phyloP scores from a whole-genome alignment of 2,113 vertebrate genomes.

The Nerophis lumbriciformis region DNA sequence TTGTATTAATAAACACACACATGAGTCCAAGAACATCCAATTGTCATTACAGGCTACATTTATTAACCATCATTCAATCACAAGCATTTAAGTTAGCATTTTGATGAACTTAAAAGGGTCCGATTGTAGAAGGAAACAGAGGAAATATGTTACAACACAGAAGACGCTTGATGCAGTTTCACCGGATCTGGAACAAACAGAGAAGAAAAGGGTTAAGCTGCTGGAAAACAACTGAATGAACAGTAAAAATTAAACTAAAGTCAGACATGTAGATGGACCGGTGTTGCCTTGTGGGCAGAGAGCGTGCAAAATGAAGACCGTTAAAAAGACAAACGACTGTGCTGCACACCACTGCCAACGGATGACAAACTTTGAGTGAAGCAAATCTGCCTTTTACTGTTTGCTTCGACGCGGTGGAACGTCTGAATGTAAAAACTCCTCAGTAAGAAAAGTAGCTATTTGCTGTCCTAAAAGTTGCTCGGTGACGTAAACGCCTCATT shows the following conservation, averaged over 20 bases:
- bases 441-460: too few species aligned
- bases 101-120: neutral
- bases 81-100: neutral
- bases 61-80: neutral
- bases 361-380: too few species aligned
- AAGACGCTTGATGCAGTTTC: conserved; percentile 26
- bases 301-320: neutral
- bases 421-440: too few species aligned
- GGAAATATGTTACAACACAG: conserved; percentile 1
- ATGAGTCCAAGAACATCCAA: neutral
- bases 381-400: too few species aligned
- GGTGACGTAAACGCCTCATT: too few species aligned
- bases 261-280: neutral
- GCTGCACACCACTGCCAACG: too few species aligned
- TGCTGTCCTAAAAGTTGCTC: too few species aligned
- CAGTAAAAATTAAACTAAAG: neutral
- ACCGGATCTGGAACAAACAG: conserved; percentile 65
- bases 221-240: neutral
- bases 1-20: neutral
- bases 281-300: neutral
- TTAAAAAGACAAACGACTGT: too few species aligned
- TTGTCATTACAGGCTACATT: neutral
- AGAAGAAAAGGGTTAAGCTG: neutral
- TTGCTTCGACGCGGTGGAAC: too few species aligned
- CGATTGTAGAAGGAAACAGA: conserved; percentile 4